Base-by-base conservation (phyloP, 2,113 vertebrate species). In the Seriola aureovittata region DNA sequence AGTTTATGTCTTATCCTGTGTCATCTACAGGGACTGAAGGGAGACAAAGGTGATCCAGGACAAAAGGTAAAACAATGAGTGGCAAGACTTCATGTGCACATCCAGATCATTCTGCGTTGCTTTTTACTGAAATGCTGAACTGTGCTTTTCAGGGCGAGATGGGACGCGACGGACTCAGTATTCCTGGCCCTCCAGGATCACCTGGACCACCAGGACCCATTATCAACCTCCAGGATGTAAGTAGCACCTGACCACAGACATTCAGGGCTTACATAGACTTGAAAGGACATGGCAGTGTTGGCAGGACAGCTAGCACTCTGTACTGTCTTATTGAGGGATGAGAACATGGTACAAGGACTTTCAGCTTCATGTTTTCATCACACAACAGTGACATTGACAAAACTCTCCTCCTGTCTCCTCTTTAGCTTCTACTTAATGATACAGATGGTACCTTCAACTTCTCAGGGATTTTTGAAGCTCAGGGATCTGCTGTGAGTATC, bases 131-230 rank as follows among this genome's bases (percentile, higher is more conserved):
- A 50, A 52, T 42, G 2, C 46, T 54, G 38, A 81, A 32, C 60
- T 40, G n/a, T 65, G 29, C 29, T 64, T 89, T 85, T 77, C 54
- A 99, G 98, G 98, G 98, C 19, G 96, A 97, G 63, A 92, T 86
- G 29, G 98, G 98, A 63, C 69, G 75, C 19, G 94, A 97, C 0
- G 98, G 97, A 19, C 70, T 73, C 19, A 93, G 96, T 80, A 73
- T 95, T 8, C 79, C 95, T 3, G 98, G 98, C 5, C 96, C 95
- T 0, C 97, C 97, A 1, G 98, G 98, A 4, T 97, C 96, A 21
- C 96, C 97, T 11, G 98, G 98, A 48, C 96, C 96, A 1, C 97
- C 97, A 0, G 98, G 97, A 69, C 91, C 92, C 23, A 4, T 95
- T 1, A 69, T 96, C 78, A 92, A 94, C 86, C 83, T 98, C 67